Evolutionary conservation across 2,113 vertebrate genomes (phyloP).

Genomic region (Anser cygnoides): DNA sequence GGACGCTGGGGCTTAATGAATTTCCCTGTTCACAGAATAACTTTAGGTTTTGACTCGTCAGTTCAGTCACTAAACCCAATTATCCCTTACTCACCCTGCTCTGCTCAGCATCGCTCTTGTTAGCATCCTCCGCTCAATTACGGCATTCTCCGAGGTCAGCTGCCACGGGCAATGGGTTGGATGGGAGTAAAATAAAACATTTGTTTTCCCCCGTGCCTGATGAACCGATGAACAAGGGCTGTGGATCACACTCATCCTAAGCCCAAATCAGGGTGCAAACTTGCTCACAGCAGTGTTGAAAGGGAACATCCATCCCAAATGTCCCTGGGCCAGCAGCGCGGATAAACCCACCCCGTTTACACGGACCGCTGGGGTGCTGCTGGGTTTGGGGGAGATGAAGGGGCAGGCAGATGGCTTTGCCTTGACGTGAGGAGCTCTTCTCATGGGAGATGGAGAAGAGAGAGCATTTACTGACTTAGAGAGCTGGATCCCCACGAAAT

Average conservation of each 20-base stretch:
- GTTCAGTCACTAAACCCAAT: not conserved
- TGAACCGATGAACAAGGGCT: not conserved
- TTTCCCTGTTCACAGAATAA: not conserved
- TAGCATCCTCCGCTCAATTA: not conserved
- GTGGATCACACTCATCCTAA: not conserved
- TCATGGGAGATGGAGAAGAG: not conserved
- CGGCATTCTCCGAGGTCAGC: not conserved
- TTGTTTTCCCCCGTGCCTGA: not conserved
- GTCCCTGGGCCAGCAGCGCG: not conserved
- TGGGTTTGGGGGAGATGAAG: not conserved
- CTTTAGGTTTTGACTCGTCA: not conserved
- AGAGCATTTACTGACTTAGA: not conserved
- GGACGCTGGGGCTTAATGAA: not conserved
- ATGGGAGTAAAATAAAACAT: not conserved
- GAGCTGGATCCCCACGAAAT: not conserved
- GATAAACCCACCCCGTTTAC: not conserved
- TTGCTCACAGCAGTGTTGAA: not conserved
- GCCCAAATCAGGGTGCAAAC: not conserved
- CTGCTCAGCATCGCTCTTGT: not conserved
- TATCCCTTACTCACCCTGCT: not conserved
- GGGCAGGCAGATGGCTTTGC: not conserved
- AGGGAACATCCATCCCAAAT: not conserved
- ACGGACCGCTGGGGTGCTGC: not conserved
- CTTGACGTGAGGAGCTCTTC: not conserved
- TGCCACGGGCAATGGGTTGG: not conserved